Percentiles rank a stretch among this genome's conserved stretches.
Conservation (phyloP, 1,140 invertebrate genomes). For the Spodoptera frugiperda region DNA sequence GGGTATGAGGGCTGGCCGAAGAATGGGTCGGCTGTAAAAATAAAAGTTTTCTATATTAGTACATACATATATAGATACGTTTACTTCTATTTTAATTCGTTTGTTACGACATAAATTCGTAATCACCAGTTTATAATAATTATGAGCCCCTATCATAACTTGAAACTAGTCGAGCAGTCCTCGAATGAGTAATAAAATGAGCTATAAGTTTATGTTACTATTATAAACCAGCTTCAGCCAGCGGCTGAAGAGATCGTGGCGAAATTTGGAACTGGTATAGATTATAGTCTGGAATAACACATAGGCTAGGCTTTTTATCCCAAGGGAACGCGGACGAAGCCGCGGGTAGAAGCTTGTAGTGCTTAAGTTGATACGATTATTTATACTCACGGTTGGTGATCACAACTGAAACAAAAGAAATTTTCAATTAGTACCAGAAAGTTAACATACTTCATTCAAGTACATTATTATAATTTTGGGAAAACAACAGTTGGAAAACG, state of each 20-base stretch:
- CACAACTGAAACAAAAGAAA: conserved; percentile 50
- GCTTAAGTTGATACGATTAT: not conserved
- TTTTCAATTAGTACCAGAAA: not conserved
- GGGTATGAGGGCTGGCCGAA: conserved; percentile 18
- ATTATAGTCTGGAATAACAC: too few relatives aligned
- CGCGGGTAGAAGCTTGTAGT: too few relatives aligned
- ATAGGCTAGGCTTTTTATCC: too few relatives aligned
- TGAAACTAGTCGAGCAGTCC: too few relatives aligned
- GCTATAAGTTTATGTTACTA: too few relatives aligned
- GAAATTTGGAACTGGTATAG: too few relatives aligned
- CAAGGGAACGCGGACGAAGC: too few relatives aligned
- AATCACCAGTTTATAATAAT: not conserved
- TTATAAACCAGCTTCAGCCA: too few relatives aligned
- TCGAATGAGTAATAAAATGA: too few relatives aligned
- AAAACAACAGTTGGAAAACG: not conserved
- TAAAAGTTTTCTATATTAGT: not conserved
- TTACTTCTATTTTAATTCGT: not conserved
- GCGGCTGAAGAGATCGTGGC: too few relatives aligned
- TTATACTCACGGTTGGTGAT: conserved; percentile 48
- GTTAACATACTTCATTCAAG: not conserved
- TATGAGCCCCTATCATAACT: too few relatives aligned
- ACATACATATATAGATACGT: not conserved
- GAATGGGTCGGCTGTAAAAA: conserved; percentile 39
- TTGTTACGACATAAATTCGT: not conserved
- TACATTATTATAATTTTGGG: not conserved